Evolutionary conservation across 2,797 vertebrate genomes (phyloP), one percentile per base, ranked within the genome.

Genomic region (Scarus forsteni): DNA sequence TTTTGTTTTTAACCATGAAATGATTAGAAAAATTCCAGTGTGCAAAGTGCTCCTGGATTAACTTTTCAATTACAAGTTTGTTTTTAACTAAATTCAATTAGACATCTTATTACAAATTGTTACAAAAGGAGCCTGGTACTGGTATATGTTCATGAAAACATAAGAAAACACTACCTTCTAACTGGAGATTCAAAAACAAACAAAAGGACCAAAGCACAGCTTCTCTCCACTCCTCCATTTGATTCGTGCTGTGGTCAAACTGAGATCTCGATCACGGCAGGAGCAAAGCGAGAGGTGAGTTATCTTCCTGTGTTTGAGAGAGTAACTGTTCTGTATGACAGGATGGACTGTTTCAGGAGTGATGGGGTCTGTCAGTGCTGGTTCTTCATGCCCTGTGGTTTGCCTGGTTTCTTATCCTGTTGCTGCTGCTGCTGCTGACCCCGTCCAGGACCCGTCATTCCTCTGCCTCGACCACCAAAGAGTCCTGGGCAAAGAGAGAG

Each of bases 401-500:
- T 94, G 64, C 97, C 96, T 0, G 94, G 93, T 85, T 98, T 99
- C 62, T 98, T 99, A 49, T 99, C 97, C 4, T 95, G 95, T 70
- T 85, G 69, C 19, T 77, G 95, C 93, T 88, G 90, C 42, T 86
- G 91, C 46, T 83, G 91, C 34, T 96, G 96, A 3, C 97, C 97
- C 55, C 97, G 93, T 12, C 97, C 96, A 0, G 81, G 90, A 80
- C 93, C 91, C 0, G 85, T 82, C 91, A 95, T 92, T 13, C 97
- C 97, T 83, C 98, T 83, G 48, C 98, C 97, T 16, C 97, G 96
- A 16, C 90, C 75, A 0, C 92, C 92, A 76, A 93, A 93, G 74
- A 93, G 48, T 62, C 92, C 92, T 92, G 40, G 35, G 19, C 3
- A 14, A 3, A 1, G 38, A 7, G 10, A 7, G 56, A 59, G 34